These are phyloP conservation scores for Lethrus apterus DNA, from an alignment of 1,140 invertebrate genomes.

Conservation along the genomic window DNA sequence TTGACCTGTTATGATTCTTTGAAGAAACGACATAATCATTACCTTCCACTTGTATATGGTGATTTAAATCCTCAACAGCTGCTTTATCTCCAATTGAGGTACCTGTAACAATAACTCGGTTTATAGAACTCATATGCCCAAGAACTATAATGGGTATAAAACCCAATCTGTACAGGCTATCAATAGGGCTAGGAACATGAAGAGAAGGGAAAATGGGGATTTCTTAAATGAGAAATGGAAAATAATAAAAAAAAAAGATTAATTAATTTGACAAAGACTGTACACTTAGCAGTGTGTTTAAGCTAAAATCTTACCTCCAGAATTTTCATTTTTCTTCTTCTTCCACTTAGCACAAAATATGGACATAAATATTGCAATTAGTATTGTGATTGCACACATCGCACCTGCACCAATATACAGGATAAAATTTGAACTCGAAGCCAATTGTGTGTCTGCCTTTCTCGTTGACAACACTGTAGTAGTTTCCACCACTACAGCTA, in stretches of 20 bases:
- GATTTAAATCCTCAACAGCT: slow-evolving; percentile 34
- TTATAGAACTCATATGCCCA: too few species aligned
- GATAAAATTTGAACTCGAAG: slow-evolving; percentile 46
- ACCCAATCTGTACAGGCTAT: too few species aligned
- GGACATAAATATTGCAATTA: slow-evolving; percentile 41
- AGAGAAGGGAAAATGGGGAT: too few species aligned
- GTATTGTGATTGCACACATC: slow-evolving; percentile 43
- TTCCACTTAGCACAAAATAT: slow-evolving; percentile 45
- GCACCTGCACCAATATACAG: slow-evolving; percentile 50
- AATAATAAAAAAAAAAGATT: too few species aligned
- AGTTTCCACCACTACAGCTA: slow-evolving; percentile 10
- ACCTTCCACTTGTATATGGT: slow-evolving; percentile 46
- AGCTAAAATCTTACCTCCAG: slow-evolving; percentile 13
- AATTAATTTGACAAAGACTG: too few species aligned
- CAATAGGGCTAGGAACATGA: too few species aligned
- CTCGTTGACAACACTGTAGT: slow-evolving; percentile 33
- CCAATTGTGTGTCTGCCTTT: slow-evolving; percentile 34
- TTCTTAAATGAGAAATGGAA: too few species aligned
- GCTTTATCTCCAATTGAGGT: too few species aligned
- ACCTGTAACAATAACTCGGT: too few species aligned
- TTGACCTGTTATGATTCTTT: slow-evolving; percentile 43
- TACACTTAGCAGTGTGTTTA: too few species aligned
- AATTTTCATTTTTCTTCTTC: slow-evolving; percentile 30
- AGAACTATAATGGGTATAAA: too few species aligned
- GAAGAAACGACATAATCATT: slow-evolving; percentile 40